Evolutionary conservation across 2,113 vertebrate genomes (phyloP), one percentile per base, ranked within the genome.

Genomic region (Dissostichus mawsoni): DNA sequence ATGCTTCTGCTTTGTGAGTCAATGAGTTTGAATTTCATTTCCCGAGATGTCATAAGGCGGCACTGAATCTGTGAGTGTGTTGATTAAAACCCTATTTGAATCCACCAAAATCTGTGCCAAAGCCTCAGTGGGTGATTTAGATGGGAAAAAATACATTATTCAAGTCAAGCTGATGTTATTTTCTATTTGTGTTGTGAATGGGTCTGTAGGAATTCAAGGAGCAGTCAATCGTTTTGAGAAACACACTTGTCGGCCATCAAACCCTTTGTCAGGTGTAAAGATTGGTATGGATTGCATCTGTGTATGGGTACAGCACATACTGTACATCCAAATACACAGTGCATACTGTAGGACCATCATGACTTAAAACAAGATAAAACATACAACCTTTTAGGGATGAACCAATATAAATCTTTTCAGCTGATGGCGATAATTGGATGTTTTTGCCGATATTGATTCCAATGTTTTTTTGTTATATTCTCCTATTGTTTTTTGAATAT

Each of bases 81-180:
- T 90, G 86, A 90, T 92, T 92, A 89, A 84, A 90, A 82, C 70
- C 68, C 74, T 80, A 89, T 87, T 89, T 79, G 86, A 84, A 89
- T 61, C 85, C 74, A 62, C 3, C 7, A 76, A 78, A 82, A 88
- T 76, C 48, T 77, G 62, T 69, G 76, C 52, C 74, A 76, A 75
- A 76, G 64, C 47, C 52, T 76, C 36, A 57, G 51, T 68, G 63
- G 74, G 59, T 7, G 44, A 67, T 81, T 71, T 47, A 74, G 72
- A 88, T 89, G 48, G 81, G 69, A 8, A 41, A 82, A 89, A 87
- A 89, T 86, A 58, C 78, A 86, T 87, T 76, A 86, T 87, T 89
- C 61, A 89, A 73, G 50, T 69, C 44, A 77, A 55, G 64, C 75
- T 81, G 80, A 53, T 79, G 72, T 45, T 68, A 64, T 76, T 81